Base-by-base conservation (phyloP, 1,140 invertebrate species). In the Daktulosphaira vitifoliae region DNA sequence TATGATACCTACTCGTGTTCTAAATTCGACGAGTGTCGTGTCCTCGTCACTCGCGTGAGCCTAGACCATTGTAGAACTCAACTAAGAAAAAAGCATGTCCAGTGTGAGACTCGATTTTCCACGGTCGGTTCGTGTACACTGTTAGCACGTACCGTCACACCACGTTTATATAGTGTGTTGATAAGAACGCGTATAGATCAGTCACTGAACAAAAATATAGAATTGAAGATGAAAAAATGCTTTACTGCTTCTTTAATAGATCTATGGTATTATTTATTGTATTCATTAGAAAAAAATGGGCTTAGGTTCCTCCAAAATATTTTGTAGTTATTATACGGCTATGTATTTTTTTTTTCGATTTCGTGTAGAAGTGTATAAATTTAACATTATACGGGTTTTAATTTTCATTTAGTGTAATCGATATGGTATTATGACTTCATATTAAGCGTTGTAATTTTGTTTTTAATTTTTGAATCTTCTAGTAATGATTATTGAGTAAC, bases 131-230 rank as follows among this genome's bases (percentile, higher is more conserved):
- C 56, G 56, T 62, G 56, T 62, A 62, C 56, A 48, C 42, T 62
- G 56, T 62, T 62, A 39, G 56, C 56, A 62, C 56, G 56, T 62
- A 62, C 56, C 56, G 56, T 46, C 56, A 62, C 56, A 39, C 56
- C 25, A 33, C 56, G 42, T 62, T 62, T 62, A 20, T 42, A 4
- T 13, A 13, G n/a, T 37, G 2, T 29, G 16, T 48, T 48, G 56
- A 62, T 62, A 62, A 33, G 56, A 13, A 59, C 54, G 25, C 39
- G 25, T n/a, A 56, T 22, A 29, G 56, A 48, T 25, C 42, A 62
- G 25, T 20, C 39, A 62, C 25, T n/a, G 16, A 39, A 48, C 16
- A 48, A 46, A 15, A 59, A 16, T 3, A 50, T 23, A n/a, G 16
- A 9, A 22, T 1, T 13, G 18, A 16, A 8, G 6, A 33, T 33